Conservation (phyloP, 2,797 vertebrate genomes). For the Buphagus erythrorhynchus region DNA sequence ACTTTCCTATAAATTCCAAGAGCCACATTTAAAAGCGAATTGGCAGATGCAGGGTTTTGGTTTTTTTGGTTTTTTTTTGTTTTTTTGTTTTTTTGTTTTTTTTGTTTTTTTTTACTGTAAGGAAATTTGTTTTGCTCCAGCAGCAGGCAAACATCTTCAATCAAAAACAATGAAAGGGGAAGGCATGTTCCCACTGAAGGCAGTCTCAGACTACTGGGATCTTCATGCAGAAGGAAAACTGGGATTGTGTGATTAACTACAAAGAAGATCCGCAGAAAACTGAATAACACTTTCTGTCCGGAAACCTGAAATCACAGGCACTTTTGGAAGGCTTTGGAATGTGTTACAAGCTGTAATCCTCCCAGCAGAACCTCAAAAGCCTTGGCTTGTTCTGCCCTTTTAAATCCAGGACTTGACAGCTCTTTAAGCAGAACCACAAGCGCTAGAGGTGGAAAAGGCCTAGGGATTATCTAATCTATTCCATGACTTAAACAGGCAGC, state of each 20-base stretch:
- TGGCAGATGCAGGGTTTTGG: neutral
- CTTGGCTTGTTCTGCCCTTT: conserved; percentile 49
- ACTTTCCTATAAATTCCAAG: conserved; percentile 17
- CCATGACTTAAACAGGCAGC: neutral
- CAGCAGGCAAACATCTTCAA: neutral
- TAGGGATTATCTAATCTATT: conserved; percentile 42
- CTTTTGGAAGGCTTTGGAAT: conserved; percentile 16
- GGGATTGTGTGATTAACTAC: neutral
- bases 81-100: too few species aligned
- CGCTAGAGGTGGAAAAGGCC: conserved; percentile 39
- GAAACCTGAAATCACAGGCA: neutral
- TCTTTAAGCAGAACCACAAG: conserved; percentile 55
- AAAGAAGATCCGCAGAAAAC: neutral
- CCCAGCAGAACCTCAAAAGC: conserved; percentile 60
- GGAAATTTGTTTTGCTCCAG: conserved; percentile 28
- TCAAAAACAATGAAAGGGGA: neutral
- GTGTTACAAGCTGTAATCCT: conserved; percentile 38
- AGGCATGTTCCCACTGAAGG: neutral
- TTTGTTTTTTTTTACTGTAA: neutral
- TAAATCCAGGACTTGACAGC: conserved; percentile 44
- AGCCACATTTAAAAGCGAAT: neutral
- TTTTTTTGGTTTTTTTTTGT: neutral
- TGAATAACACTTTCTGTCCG: neutral
- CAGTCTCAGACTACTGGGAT: neutral
- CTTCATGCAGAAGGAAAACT: neutral